A percentile compares a stretch with the other conserved stretches of the same genome.
Evolutionary conservation across 2,888 invertebrate genomes (phyloP).

Genomic region (Malachius bipustulatus): DNA sequence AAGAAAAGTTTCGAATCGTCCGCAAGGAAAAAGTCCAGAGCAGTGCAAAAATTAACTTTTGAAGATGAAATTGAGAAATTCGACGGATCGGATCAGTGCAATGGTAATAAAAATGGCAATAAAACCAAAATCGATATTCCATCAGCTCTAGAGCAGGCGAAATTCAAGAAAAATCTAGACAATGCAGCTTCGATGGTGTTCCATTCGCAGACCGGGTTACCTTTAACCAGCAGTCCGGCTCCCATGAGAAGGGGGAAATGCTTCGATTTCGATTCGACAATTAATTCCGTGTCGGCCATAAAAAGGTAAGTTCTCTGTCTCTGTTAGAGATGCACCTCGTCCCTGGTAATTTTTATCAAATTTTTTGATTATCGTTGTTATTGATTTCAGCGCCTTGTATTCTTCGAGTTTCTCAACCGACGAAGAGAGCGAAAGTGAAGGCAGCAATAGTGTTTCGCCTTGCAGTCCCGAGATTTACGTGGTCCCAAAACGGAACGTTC

Average conservation of each 20-base stretch:
- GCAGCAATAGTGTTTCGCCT: conserved; percentile 37
- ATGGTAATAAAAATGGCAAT: conserved; percentile 9
- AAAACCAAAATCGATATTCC: conserved; percentile 42
- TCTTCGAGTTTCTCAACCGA: conserved; percentile 39
- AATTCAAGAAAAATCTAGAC: conserved; percentile 61
- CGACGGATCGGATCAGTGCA: conserved; percentile 5
- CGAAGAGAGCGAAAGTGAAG: conserved; percentile 40
- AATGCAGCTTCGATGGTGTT: conserved; percentile 76
- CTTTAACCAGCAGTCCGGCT: conserved; percentile 77
- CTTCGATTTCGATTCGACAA: conserved; percentile 74
- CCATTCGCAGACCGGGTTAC: conserved; percentile 67
- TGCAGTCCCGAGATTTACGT: conserved; percentile 35
- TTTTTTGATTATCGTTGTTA: conserved; percentile 1
- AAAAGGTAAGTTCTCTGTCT: conserved; percentile 51
- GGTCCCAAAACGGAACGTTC: conserved; percentile 25
- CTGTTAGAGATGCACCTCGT: neutral
- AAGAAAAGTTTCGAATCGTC: conserved; percentile 11
- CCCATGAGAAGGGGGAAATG: conserved; percentile 66
- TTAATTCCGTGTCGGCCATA: conserved; percentile 67
- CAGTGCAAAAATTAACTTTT: conserved; percentile 30
- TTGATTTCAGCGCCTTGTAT: conserved; percentile 49
- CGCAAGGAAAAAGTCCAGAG: conserved; percentile 20
- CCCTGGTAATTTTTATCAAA: too few relatives aligned
- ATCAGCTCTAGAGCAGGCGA: conserved; percentile 56
- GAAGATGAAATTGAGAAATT: conserved; percentile 22